Conservation (phyloP, 2,888 invertebrate genomes). For the Ornithoptera alexandrae region DNA sequence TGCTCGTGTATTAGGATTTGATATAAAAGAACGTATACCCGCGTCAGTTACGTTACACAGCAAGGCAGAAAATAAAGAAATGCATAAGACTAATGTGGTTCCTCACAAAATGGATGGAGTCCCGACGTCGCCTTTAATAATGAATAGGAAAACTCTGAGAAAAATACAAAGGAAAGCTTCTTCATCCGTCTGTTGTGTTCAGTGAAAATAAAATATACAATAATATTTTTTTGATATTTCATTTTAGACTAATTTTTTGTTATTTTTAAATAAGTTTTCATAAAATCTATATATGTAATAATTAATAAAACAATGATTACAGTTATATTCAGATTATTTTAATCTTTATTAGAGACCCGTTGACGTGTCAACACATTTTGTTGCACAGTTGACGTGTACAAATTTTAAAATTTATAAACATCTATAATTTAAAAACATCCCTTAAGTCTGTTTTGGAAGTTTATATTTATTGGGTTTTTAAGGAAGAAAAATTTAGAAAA, state of each 20-base stretch:
- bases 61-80: neutral
- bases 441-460: too few species aligned
- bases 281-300: too few species aligned
- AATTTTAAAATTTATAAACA: too few species aligned
- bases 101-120: constrained; percentile 36
- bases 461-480: too few species aligned
- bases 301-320: too few species aligned
- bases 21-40: constrained; percentile 45
- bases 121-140: constrained; percentile 58
- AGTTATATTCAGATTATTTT: too few species aligned
- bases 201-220: constrained; percentile 51
- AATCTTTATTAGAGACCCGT: too few species aligned
- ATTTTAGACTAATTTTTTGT: neutral
- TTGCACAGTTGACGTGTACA: too few species aligned
- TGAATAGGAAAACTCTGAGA: constrained; percentile 67
- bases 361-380: too few species aligned
- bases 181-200: constrained; percentile 77
- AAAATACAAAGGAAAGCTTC: constrained; percentile 61
- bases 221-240: constrained; percentile 8
- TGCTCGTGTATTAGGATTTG: constrained; percentile 52
- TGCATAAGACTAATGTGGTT: constrained; percentile 35
- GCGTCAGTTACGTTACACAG: constrained; percentile 30
- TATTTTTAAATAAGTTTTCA: too few species aligned
- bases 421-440: too few species aligned
- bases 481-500: too few species aligned